Evolutionary conservation across 2,888 invertebrate genomes (phyloP).

Genomic region (Chymomyza amoena): DNA sequence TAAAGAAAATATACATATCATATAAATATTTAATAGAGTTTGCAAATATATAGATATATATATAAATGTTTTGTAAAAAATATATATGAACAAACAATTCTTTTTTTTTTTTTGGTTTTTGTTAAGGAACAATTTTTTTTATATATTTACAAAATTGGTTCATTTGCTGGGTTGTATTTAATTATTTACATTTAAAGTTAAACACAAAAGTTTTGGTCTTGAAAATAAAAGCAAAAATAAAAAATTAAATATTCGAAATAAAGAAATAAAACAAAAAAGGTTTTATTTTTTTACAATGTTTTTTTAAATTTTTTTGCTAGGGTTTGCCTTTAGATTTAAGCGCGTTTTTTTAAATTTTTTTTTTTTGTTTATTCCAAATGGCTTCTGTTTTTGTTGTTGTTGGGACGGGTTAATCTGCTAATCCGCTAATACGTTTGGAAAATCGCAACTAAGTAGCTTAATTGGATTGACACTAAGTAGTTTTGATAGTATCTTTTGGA

Average conservation of each 20-base stretch:
- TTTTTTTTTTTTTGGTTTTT: conserved; percentile 24
- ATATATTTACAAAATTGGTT: conserved; percentile 72
- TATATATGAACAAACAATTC: conserved; percentile 53
- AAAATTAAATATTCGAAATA: conserved; percentile 23
- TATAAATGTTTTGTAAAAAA: conserved; percentile 51
- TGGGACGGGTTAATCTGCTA: conserved; percentile 79
- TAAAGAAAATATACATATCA: conserved; percentile 67
- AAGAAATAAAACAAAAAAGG: conserved; percentile 35
- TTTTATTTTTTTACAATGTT: conserved; percentile 23
- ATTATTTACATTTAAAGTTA: conserved; percentile 76
- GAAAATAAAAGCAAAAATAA: conserved; percentile 38
- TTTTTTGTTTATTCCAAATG: conserved; percentile 21
- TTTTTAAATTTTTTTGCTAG: conserved; percentile 40
- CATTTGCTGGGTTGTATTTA: conserved; percentile 44
- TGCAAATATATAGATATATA: conserved; percentile 69
- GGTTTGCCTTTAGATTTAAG: conserved; percentile 22
- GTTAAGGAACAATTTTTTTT: conserved; percentile 54
- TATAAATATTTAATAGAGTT: conserved; percentile 70
- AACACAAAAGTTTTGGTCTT: conserved; percentile 26
- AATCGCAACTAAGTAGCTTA: conserved; percentile 69
- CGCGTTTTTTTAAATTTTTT: conserved; percentile 15
- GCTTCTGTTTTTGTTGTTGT: conserved; percentile 64
- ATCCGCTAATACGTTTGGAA: conserved; percentile 77
- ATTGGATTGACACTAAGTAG: conserved; percentile 67
- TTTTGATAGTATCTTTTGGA: conserved; percentile 36